Base-by-base conservation (phyloP, 2,113 vertebrate genomes). In the Odontophorus gujanensis region DNA sequence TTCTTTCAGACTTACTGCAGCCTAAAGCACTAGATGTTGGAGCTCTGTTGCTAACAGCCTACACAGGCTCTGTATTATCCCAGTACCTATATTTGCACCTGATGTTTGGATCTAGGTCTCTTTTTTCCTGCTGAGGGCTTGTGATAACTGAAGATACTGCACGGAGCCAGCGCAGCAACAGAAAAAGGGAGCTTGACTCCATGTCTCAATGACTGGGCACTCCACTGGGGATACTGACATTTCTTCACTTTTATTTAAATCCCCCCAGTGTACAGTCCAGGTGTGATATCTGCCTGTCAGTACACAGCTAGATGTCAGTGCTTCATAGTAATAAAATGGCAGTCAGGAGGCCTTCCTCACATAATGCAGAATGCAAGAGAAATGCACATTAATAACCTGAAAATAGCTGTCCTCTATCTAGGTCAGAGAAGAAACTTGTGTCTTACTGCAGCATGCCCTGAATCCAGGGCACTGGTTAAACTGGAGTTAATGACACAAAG, bases 271-370 rank as follows among this genome's bases (percentile, higher is more conserved):
- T 63, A 13, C 57, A 59, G 10, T 32, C 7, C 63, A 40, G 22
- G n/a, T 68, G 42, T 58, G 71, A 63, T 81, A 55, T 68, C n/a
- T 45, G 55, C n/a, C 42, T n/a, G 8, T 25, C 12, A 66, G 5
- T 51, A 30, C 12, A 3, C 47, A 62, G 69, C 68, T 28, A 81
- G 63, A 22, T 75, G 34, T 55, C 48, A 45, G 17, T 36, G 20
- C 24, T 18, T 28, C 0, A 0, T 32, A 32, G 20, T 1, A 1
- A 57, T 47, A 79, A 59, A 62, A 82, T n/a, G 9, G 20, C 51
- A 71, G 58, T 55, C 53, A 62, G 34, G 21, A 36, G 74, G 32
- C 14, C 19, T 51, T 16, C 51, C 25, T 67, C 55, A 6, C 8
- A 9, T 81, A 45, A 57, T 24, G 30, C 22, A 75, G 22, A 80